phyloP scores from a whole-genome alignment of 2,113 vertebrate genomes.

The Dicaeum eximium region DNA sequence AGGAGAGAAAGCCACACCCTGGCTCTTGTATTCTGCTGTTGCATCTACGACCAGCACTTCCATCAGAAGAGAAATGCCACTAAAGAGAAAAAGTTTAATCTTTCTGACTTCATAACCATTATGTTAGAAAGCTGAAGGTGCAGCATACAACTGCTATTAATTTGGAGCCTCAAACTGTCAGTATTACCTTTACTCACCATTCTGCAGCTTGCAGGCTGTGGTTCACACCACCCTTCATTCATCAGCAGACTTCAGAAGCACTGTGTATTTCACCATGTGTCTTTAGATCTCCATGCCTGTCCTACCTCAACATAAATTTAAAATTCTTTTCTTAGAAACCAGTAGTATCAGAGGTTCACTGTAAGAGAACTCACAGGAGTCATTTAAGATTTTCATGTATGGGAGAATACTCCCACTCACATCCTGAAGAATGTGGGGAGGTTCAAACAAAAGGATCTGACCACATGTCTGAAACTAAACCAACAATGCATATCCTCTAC shows the following conservation, averaged over 20 bases:
- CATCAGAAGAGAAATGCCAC: neutral
- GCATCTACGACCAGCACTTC: neutral
- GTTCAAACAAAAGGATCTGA: slow-evolving; percentile 41
- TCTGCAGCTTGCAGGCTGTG: neutral
- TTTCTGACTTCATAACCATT: neutral
- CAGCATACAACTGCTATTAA: neutral
- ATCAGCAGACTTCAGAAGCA: neutral
- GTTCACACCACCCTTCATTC: neutral
- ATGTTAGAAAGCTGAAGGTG: neutral
- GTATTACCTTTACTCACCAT: neutral
- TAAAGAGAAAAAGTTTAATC: neutral
- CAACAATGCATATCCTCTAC: neutral
- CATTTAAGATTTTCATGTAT: neutral
- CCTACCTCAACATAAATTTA: neutral
- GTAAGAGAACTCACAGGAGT: neutral
- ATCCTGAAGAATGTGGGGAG: slow-evolving; percentile 33
- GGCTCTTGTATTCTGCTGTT: neutral
- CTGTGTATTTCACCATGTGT: neutral
- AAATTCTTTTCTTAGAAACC: slow-evolving; percentile 8
- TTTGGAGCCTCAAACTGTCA: neutral
- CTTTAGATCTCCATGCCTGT: neutral
- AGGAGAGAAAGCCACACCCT: neutral
- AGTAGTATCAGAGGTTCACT: neutral
- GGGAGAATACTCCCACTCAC: slow-evolving; percentile 34
- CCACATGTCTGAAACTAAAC: slow-evolving; percentile 15